phyloP scores from a whole-genome alignment of 2,888 invertebrate species.

The Platycheirus rosarum region DNA sequence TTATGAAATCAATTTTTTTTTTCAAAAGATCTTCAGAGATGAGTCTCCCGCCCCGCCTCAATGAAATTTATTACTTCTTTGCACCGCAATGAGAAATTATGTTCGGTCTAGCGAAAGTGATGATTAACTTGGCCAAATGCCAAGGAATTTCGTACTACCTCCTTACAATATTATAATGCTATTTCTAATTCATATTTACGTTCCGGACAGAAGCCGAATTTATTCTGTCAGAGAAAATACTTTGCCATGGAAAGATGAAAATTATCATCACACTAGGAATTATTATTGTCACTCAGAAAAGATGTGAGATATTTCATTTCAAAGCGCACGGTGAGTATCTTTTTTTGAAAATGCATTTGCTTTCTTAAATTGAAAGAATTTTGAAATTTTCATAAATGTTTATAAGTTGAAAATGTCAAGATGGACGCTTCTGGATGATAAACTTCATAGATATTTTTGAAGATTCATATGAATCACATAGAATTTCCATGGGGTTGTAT shows the following conservation, averaged over 20 bases:
- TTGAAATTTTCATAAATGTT: slow-evolving; percentile 20
- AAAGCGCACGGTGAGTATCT: background rate
- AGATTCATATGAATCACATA: background rate
- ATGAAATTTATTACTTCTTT: slow-evolving; percentile 50
- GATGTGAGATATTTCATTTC: slow-evolving; percentile 16
- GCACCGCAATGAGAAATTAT: slow-evolving; percentile 50
- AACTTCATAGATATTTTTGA: background rate
- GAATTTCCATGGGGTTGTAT: background rate
- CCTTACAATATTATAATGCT: slow-evolving; percentile 40
- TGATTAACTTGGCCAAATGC: slow-evolving; percentile 80
- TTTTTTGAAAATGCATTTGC: too few relatives aligned
- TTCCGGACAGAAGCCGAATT: background rate
- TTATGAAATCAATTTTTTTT: slow-evolving; percentile 45
- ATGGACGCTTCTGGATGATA: background rate
- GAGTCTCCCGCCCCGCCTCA: slow-evolving; percentile 24
- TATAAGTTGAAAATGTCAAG: background rate
- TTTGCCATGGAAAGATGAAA: slow-evolving; percentile 20
- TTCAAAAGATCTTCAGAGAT: background rate
- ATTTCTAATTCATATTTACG: slow-evolving; percentile 14
- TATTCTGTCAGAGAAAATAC: slow-evolving; percentile 42
- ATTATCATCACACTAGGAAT: slow-evolving; percentile 57
- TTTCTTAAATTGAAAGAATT: background rate
- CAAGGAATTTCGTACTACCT: slow-evolving; percentile 79
- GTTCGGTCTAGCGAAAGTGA: slow-evolving; percentile 80
- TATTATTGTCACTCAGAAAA: slow-evolving; percentile 47